Base-by-base conservation (phyloP, 2,113 vertebrate genomes). In the Nansenia antarctica region DNA sequence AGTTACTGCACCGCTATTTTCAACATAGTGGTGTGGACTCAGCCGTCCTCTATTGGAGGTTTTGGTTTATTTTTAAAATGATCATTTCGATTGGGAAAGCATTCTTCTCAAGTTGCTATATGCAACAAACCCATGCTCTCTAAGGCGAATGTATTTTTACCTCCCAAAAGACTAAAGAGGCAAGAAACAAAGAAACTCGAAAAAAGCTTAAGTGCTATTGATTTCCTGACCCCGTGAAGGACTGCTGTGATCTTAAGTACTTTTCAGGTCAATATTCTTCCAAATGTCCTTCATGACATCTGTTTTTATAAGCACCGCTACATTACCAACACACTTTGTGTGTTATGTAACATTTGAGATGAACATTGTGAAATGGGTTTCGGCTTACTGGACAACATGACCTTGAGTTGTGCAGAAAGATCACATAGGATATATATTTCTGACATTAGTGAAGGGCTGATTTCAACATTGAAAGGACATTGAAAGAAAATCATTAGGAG, bases 1-100 rank as follows among this genome's bases (percentile, higher is more conserved):
- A 85, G 69, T 76, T 57, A n/a, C 39, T 39, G 62, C 59, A 42
- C 62, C 35, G 76, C 80, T 84, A 87, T 84, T 85, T 88, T 72
- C 75, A 81, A 69, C 75, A 67, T 69, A 78, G 69, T 47, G 47
- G 64, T 59, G 30, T 31, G 15, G 26, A 69, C 42, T 34, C 76
- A 76, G 65, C 59, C 1, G 0, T 24, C 11, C 20, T 63, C 69
- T 73, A 72, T n/a, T n/a, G n/a, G 26, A 52, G 32, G 15, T 59
- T 30, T 65, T 30, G 30, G 45, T 15, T 20, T 22, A 0, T 49
- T 20, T n/a, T n/a, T n/a, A n/a, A n/a, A n/a, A n/a, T n/a, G n/a
- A n/a, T n/a, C n/a, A n/a, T n/a, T n/a, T n/a, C n/a, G n/a, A n/a
- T n/a, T n/a, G n/a, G n/a, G n/a, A n/a, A n/a, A n/a, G n/a, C n/a